Conservation (phyloP, 2,113 vertebrate genomes). For the Strix aluco region DNA sequence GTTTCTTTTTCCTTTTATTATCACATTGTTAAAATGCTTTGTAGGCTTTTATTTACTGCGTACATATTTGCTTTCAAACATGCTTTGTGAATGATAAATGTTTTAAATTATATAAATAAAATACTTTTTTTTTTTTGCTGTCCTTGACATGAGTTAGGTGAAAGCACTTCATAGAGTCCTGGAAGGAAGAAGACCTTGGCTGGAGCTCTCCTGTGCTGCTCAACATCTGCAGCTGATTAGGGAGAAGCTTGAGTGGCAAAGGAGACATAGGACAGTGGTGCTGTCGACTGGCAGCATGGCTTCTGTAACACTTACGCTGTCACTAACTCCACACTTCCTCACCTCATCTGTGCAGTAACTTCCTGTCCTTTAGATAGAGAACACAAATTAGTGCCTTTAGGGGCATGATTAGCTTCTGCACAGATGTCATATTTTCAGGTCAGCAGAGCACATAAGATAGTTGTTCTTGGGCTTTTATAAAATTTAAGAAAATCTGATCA, state of each 20-base stretch:
- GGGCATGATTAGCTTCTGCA: not conserved
- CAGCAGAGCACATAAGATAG: not conserved
- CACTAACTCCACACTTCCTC: not conserved
- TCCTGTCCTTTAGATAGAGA: not conserved
- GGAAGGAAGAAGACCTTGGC: not conserved
- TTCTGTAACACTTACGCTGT: not conserved
- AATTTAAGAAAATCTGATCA: not conserved
- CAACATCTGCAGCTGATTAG: not conserved
- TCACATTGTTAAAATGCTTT: not conserved
- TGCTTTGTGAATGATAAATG: not conserved
- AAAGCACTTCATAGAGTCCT: not conserved
- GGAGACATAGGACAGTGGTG: not conserved
- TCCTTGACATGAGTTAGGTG: not conserved
- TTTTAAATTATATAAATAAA: not conserved
- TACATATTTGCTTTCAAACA: not conserved
- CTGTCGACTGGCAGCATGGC: not conserved
- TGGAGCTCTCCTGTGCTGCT: not conserved
- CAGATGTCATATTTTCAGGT: not conserved
- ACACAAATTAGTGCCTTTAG: not conserved
- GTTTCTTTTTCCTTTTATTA: not conserved
- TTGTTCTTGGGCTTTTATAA: not conserved
- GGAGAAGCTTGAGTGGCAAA: not conserved
- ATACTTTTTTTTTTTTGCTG: not conserved
- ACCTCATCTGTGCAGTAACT: not conserved
- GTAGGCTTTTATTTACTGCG: not conserved